These are phyloP conservation scores for Colistium nudipinnis DNA, from an alignment of 2,113 vertebrate genomes.

Conservation along the genomic window DNA sequence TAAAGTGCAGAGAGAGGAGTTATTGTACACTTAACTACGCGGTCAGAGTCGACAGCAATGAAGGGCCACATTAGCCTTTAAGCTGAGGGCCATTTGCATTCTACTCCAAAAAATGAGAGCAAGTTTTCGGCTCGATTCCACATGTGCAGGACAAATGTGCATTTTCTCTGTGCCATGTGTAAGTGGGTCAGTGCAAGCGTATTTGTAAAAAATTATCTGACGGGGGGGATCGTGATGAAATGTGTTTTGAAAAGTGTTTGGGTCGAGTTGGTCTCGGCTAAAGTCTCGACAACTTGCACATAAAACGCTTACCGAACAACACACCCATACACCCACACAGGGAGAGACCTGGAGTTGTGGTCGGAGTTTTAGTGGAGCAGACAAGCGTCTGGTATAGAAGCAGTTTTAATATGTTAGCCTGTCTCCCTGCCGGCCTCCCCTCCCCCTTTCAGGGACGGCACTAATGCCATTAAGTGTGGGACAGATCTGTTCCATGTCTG, in stretches of 20 bases:
- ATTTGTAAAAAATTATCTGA: conserved; percentile 17
- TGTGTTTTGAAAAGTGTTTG: conserved; percentile 19
- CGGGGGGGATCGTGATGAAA: not conserved
- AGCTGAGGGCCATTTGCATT: conserved; percentile 73
- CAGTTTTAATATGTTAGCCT: conserved; percentile 82
- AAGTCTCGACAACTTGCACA: conserved; percentile 35
- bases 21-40: conserved; percentile 62
- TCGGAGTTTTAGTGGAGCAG: conserved; percentile 74
- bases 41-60: conserved; percentile 64
- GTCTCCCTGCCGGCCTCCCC: conserved; percentile 77
- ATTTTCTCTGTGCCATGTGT: conserved; percentile 13
- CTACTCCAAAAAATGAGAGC: conserved; percentile 55
- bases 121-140: conserved; percentile 60
- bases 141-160: conserved; percentile 20
- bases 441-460: conserved; percentile 83
- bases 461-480: conserved; percentile 87
- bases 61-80: conserved; percentile 42
- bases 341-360: conserved; percentile 59
- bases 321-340: conserved; percentile 41
- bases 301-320: conserved; percentile 3
- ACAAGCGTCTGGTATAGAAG: conserved; percentile 76
- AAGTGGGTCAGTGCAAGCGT: conserved; percentile 8
- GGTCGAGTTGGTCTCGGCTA: conserved; percentile 14
- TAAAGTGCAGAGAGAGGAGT: conserved; percentile 45
- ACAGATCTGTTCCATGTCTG: conserved; percentile 87